Percentiles rank a stretch among this genome's conserved stretches.
Conservation (phyloP, 2,797 vertebrate species). For the Knipowitschia caucasica region DNA sequence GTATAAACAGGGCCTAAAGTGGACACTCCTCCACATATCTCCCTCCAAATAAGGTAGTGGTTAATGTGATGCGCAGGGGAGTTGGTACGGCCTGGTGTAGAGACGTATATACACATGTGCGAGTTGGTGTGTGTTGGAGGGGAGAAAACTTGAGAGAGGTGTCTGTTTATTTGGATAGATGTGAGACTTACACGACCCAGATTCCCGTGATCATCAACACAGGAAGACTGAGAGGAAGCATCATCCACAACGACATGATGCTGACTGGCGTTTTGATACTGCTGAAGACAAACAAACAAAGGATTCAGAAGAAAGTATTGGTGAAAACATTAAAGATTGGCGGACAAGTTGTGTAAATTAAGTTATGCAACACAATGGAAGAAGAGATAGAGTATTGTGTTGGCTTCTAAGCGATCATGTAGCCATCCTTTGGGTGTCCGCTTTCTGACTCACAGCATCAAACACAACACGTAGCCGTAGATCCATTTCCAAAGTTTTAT, state of each 20-base stretch:
- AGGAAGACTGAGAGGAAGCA: constrained; percentile 82
- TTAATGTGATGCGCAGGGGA: constrained; percentile 5
- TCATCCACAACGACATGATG: constrained; percentile 82
- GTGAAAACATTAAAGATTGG: background rate
- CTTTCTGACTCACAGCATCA: no score
- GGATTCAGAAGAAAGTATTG: no score
- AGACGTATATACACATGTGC: no score
- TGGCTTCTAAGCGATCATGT: no score
- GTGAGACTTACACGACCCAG: constrained; percentile 85
- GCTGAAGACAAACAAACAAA: background rate
- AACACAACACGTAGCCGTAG: no score
- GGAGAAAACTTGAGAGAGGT: no score
- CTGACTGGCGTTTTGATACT: constrained; percentile 14
- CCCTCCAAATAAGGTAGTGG: constrained; percentile 13
- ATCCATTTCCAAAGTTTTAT: no score
- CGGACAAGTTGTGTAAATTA: background rate
- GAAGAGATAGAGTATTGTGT: background rate
- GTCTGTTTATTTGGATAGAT: background rate
- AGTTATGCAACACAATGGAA: background rate
- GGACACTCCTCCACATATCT: background rate
- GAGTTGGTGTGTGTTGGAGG: background rate
- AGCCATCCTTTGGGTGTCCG: no score
- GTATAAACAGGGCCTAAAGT: no score
- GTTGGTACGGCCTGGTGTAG: background rate
- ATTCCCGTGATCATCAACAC: constrained; percentile 86